These are phyloP conservation scores for Pygoscelis adeliae DNA, from an alignment of 2,113 vertebrate genomes.

Conservation along the genomic window DNA sequence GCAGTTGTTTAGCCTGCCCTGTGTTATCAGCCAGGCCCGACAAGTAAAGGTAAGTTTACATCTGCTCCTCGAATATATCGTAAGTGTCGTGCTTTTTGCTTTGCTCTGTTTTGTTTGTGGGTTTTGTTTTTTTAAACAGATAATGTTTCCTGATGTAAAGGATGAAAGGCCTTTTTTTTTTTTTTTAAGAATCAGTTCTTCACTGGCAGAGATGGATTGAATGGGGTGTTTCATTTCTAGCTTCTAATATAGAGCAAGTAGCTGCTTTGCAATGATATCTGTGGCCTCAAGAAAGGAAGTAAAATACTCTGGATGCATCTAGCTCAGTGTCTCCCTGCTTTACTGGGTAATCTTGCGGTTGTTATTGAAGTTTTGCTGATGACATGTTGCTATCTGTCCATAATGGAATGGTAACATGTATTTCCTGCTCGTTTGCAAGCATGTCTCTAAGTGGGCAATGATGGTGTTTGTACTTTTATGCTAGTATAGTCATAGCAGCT, in stretches of 20 bases:
- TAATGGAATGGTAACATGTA: not conserved
- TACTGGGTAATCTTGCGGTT: not conserved
- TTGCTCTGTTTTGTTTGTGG: not conserved
- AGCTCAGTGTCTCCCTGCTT: not conserved
- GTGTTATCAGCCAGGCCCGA: conserved; percentile 92
- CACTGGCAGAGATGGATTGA: not conserved
- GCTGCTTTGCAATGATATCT: not conserved
- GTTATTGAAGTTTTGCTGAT: not conserved
- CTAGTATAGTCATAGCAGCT: not conserved
- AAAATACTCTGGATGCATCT: not conserved
- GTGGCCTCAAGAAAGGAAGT: not conserved
- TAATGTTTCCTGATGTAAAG: not conserved
- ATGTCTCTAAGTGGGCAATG: fast-evolving
- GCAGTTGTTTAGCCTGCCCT: conserved; percentile 92
- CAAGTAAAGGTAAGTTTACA: conserved; percentile 87
- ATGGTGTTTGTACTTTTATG: not conserved
- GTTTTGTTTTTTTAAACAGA: not conserved
- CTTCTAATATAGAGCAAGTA: not conserved
- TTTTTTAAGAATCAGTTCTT: not conserved
- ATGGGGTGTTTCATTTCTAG: not conserved
- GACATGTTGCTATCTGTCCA: not conserved
- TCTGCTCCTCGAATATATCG: not conserved
- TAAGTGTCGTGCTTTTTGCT: not conserved
- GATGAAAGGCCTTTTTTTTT: not conserved
- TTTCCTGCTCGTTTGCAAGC: not conserved